Evolutionary conservation across 2,888 invertebrate genomes (phyloP), one percentile per base, ranked within the genome.

Genomic region (Campoletis raptor): DNA sequence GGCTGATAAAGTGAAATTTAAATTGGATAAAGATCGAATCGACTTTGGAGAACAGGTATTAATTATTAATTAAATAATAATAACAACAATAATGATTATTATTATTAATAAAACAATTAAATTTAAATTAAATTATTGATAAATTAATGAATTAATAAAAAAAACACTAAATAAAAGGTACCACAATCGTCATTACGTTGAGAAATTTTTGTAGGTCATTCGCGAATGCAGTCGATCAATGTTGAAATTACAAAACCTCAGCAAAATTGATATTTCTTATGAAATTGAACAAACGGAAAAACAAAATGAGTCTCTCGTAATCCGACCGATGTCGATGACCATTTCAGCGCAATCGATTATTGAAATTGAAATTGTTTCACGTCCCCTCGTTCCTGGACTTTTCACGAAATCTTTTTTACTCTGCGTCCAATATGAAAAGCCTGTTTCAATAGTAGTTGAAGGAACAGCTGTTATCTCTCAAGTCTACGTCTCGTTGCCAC

Each of bases 391-490:
- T 40, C 93, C 95, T 10, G 96, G 96, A 45, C 94, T 95, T 90
- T 96, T 96, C 90, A 92, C 94, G 8, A 95, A 95, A 89, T 91
- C 90, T 12, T 93, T 95, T 82, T 89, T 90, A 37, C 81, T 95
- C 1, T 90, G 94, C 90, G 94, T 94, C 48, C 45, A 57, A 45
- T 64, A 78, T 45, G 52, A 72, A 30, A 95, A 91, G 67, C 95
- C 95, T n/a, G 92, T 95, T 69, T 92, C 94, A 0, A 95, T 96
- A 67, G 94, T 94, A 84, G 95, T 96, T 5, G 94, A 93, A 88
- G 96, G 96, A 48, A 95, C 95, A 93, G 96, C 95, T 15, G 95
- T 95, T 3, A 95, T 96, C 84, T 95, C 96, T 4, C 96, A 96
- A 94, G 92, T 96, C 45, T 96, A 95, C 90, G 91, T 96, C 40